Evolutionary conservation across 1,140 invertebrate genomes (phyloP), one percentile per base, ranked within the genome.

Genomic region (Lasioglossum albipes): DNA sequence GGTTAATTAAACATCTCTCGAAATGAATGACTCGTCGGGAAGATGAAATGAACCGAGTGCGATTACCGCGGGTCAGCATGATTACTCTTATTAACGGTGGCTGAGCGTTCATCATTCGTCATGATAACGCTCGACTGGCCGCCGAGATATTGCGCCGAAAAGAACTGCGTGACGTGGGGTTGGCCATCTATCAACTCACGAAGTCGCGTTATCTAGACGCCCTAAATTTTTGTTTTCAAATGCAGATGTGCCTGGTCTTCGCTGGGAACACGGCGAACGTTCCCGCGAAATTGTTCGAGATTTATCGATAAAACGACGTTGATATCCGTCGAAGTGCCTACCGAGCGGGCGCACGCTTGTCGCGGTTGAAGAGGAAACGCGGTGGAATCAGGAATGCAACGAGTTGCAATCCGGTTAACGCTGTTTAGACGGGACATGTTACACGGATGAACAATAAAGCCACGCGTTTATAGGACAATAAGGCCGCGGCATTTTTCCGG

Each of bases 391-490:
- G 49, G 57, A 52, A 12, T 31, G 57, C 68, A 16, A 31, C 10
- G 18, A 57, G 45, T 72, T 64, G 36, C 31, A 62, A 74, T 16
- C 6, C 31, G 62, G 36, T 74, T 74, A 57, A 73, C 62, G 57
- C 41, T 45, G 31, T 73, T 64, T 20, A 45, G 45, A 27, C n/a
- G 52, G 20, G 12, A 7, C 20, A 13, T 2, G 7, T 10, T 7
- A 10, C 42, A 20, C 7, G 5, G 16, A 1, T 36, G 0, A 36
- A 57, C 62, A 36, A 54, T 45, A 65, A 72, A 57, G 12, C 45
- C 7, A 9, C 45, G 45, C 45, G 1, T 36, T 2, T 36, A 36
- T 5, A 36, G 3, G 36, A 36, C 36, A 36, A 36, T 36, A 36
- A 36, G 2, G 36, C 36, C 36, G 36, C 36, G 36, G 36, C 36